Percentiles rank a stretch among this genome's conserved stretches.
These are phyloP conservation scores for Lordiphosa collinella DNA, from an alignment of 1,140 invertebrate species.

Conservation along the genomic window DNA sequence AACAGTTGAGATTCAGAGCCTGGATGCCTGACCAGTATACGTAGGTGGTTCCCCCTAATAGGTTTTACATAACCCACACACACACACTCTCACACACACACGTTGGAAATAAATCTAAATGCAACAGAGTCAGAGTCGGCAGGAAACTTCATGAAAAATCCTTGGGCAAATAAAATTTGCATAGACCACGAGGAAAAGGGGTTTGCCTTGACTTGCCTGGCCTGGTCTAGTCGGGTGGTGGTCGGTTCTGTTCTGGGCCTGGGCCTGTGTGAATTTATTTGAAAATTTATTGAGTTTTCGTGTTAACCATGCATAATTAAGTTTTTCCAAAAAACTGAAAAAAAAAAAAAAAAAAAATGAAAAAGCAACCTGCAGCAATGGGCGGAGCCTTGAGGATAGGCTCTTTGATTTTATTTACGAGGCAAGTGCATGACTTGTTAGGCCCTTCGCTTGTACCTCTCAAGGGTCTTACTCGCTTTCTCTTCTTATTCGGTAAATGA, in stretches of 20 bases:
- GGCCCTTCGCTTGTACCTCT: too few relatives aligned
- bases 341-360: slow-evolving; percentile 18
- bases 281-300: slow-evolving; percentile 79
- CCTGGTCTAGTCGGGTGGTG: too few relatives aligned
- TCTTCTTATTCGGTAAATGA: too few relatives aligned
- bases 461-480: too few relatives aligned
- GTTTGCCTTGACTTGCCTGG: neutral
- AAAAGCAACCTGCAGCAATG: neutral
- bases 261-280: slow-evolving; percentile 64
- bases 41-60: slow-evolving; percentile 41
- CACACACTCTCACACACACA: slow-evolving; percentile 41
- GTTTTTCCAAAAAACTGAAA: slow-evolving; percentile 42
- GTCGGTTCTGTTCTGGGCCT: neutral
- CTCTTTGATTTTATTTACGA: slow-evolving; percentile 63
- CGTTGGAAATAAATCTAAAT: slow-evolving; percentile 44
- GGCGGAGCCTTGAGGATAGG: slow-evolving; percentile 49
- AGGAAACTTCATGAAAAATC: slow-evolving; percentile 71
- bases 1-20: slow-evolving; percentile 48
- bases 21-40: slow-evolving; percentile 6
- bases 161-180: slow-evolving; percentile 75
- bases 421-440: slow-evolving; percentile 39
- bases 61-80: slow-evolving; percentile 63
- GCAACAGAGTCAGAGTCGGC: slow-evolving; percentile 12
- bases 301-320: slow-evolving; percentile 79
- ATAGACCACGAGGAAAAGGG: slow-evolving; percentile 37